A percentile compares a stretch with the other conserved stretches of the same genome.
Evolutionary conservation across 2,113 vertebrate genomes (phyloP).

Genomic region (Aspidoscelis tigris): DNA sequence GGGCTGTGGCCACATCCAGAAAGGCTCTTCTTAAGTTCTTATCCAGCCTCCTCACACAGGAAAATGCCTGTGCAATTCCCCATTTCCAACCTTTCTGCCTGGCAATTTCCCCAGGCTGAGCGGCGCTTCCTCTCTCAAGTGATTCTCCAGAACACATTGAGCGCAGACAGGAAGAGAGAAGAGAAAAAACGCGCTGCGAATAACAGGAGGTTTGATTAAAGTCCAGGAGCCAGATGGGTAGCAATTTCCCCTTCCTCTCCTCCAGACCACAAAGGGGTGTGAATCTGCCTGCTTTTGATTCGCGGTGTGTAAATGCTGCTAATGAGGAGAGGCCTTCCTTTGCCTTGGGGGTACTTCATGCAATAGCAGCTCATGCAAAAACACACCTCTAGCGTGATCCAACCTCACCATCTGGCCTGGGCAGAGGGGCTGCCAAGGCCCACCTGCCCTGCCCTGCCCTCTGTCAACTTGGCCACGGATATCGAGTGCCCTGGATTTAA

Average conservation of each 20-base stretch:
- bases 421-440: background rate
- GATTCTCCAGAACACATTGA: background rate
- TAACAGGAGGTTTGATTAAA: background rate
- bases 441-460: background rate
- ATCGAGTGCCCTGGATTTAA: background rate
- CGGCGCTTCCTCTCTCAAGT: background rate
- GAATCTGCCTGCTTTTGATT: background rate
- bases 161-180: background rate
- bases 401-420: background rate
- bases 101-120: too few relatives aligned
- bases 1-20: too few relatives aligned
- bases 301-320: background rate
- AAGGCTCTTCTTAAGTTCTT: too few relatives aligned
- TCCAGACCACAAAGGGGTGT: background rate
- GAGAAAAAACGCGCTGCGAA: background rate
- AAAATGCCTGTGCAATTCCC: background rate
- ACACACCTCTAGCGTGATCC: rapidly evolving
- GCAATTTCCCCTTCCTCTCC: background rate
- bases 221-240: background rate
- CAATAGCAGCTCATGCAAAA: background rate
- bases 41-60: too few relatives aligned
- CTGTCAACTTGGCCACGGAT: background rate
- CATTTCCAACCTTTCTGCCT: too few relatives aligned
- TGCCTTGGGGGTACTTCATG: background rate
- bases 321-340: background rate